Percentiles rank a stretch among this genome's conserved stretches.
These are phyloP conservation scores for Galerucella calmariensis DNA, from an alignment of 2,888 invertebrate genomes.

Conservation along the genomic window DNA sequence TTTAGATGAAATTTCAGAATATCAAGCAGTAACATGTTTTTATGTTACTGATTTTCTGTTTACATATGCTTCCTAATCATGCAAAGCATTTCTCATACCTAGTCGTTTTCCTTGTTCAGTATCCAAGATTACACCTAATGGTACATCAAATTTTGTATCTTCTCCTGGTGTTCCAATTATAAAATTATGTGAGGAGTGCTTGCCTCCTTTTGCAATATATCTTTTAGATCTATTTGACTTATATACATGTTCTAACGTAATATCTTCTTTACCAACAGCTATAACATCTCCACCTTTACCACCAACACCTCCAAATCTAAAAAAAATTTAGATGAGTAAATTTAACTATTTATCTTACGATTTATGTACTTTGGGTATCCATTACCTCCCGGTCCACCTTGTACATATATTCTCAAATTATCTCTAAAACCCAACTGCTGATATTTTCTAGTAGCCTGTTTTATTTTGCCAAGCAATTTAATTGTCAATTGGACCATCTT, in stretches of 20 bases:
- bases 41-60: too few relatives aligned
- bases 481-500: constrained; percentile 50
- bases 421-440: constrained; percentile 76
- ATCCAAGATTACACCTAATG: constrained; percentile 81
- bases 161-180: constrained; percentile 81
- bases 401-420: constrained; percentile 80
- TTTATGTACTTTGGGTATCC: constrained; percentile 70
- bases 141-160: constrained; percentile 79
- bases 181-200: constrained; percentile 78
- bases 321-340: constrained; percentile 41
- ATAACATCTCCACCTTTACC: constrained; percentile 92
- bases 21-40: too few relatives aligned
- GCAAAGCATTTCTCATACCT: constrained; percentile 63
- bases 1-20: too few relatives aligned
- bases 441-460: constrained; percentile 68
- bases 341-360: constrained; percentile 1
- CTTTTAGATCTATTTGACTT: constrained; percentile 69
- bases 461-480: constrained; percentile 62
- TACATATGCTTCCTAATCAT: too few relatives aligned
- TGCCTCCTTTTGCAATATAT: constrained; percentile 76
- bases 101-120: constrained; percentile 74
- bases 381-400: constrained; percentile 85
- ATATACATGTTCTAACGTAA: constrained; percentile 69
- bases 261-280: constrained; percentile 73
- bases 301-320: constrained; percentile 88